phyloP scores from a whole-genome alignment of 2,888 invertebrate genomes.

The Onchidella celtica region DNA sequence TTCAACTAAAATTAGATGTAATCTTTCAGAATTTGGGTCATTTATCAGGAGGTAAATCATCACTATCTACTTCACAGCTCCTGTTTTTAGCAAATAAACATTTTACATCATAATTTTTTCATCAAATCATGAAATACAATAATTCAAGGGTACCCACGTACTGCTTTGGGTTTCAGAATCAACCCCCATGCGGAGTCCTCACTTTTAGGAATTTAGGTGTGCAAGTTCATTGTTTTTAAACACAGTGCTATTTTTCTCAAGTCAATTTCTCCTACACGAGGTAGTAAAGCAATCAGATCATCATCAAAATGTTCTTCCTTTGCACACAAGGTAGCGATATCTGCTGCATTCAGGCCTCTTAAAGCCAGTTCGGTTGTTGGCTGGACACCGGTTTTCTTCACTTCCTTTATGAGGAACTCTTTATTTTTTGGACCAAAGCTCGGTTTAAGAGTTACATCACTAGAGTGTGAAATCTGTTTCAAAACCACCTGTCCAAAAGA shows the following conservation, averaged over 20 bases:
- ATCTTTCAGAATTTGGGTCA: too few species aligned
- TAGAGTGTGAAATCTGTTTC: background rate
- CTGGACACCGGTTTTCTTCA: slow-evolving; percentile 27
- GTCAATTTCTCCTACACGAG: slow-evolving; percentile 14
- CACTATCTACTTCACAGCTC: too few species aligned
- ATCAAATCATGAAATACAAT: too few species aligned
- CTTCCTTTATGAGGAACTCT: slow-evolving; percentile 3
- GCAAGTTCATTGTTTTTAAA: background rate
- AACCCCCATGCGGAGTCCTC: too few species aligned
- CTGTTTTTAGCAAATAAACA: too few species aligned
- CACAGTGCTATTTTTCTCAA: slow-evolving; percentile 1
- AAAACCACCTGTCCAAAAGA: background rate
- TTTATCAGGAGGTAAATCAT: too few species aligned
- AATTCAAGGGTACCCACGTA: too few species aligned
- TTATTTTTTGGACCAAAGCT: background rate
- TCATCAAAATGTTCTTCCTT: slow-evolving; percentile 20
- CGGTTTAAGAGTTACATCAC: too few species aligned
- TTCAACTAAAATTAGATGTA: too few species aligned
- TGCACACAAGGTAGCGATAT: slow-evolving; percentile 5
- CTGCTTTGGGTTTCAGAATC: too few species aligned
- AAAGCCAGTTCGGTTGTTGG: slow-evolving; percentile 12
- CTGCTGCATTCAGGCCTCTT: background rate
- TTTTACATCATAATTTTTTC: too few species aligned
- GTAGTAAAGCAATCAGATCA: background rate
- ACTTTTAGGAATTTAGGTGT: too few species aligned